phyloP scores from a whole-genome alignment of 92 coral and sea anemone genomes.

The Pocillopora grandis region DNA sequence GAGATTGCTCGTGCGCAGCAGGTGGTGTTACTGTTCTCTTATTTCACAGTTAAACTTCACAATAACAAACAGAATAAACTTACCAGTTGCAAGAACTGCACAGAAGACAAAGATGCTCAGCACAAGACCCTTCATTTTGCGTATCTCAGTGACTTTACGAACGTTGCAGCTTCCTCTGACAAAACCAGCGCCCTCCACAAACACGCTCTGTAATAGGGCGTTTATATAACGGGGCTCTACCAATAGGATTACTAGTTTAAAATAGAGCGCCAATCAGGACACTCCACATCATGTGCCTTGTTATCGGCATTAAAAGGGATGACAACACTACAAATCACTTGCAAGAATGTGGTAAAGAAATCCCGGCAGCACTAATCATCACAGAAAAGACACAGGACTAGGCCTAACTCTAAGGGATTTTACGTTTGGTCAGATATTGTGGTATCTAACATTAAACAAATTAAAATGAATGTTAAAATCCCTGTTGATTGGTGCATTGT shows the following conservation, averaged over 20 bases:
- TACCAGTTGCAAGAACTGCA: background rate
- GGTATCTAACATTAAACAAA: too few relatives aligned
- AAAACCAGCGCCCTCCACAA: constrained; percentile 4
- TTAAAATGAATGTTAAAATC: too few relatives aligned
- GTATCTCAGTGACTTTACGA: background rate
- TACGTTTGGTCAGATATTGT: too few relatives aligned
- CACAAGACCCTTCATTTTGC: background rate
- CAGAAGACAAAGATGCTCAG: background rate
- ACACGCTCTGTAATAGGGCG: background rate
- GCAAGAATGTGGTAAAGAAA: too few relatives aligned
- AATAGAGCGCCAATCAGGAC: background rate
- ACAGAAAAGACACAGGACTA: too few relatives aligned
- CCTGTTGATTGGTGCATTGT: too few relatives aligned
- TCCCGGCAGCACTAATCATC: too few relatives aligned
- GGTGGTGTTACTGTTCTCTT: background rate
- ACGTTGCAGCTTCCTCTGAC: background rate
- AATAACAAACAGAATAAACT: background rate
- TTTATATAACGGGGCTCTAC: background rate
- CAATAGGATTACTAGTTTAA: background rate
- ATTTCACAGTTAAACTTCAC: background rate
- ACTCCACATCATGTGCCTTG: background rate
- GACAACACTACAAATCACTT: too few relatives aligned
- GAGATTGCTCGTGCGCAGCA: too few relatives aligned
- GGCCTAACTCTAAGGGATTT: too few relatives aligned
- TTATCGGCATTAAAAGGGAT: background rate